Evolutionary conservation across 2,888 invertebrate genomes (phyloP).

Genomic region (Mycalesis mineus): DNA sequence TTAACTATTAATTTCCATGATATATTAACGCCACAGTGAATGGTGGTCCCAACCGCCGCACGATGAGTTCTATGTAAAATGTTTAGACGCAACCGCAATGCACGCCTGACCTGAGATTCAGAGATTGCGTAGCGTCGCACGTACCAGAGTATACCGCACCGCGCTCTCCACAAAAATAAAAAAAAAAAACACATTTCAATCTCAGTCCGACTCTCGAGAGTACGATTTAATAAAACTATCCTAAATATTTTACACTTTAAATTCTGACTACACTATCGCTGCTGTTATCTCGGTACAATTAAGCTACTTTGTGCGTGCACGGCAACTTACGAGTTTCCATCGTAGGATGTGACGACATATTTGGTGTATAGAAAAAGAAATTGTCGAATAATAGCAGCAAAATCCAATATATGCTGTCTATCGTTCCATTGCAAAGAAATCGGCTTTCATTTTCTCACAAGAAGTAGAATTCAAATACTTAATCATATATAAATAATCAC

Average conservation of each 20-base stretch:
- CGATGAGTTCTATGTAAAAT: conserved; percentile 31
- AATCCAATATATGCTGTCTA: too few species aligned
- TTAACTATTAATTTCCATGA: too few species aligned
- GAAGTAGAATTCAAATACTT: too few species aligned
- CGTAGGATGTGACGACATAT: too few species aligned
- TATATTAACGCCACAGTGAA: background rate
- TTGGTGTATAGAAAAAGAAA: too few species aligned
- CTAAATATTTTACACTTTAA: conserved; percentile 11
- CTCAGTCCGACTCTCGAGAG: conserved; percentile 57
- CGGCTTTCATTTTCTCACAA: too few species aligned
- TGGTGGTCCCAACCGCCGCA: background rate
- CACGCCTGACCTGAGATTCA: conserved; percentile 62
- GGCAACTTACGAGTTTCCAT: too few species aligned
- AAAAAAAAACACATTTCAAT: conserved; percentile 38
- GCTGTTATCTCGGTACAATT: too few species aligned
- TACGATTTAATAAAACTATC: conserved; percentile 41
- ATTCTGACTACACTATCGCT: background rate
- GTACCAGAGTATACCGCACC: conserved; percentile 42
- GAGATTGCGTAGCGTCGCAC: conserved; percentile 50
- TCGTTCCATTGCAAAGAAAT: too few species aligned
- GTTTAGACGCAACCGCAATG: conserved; percentile 38
- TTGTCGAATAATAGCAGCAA: too few species aligned
- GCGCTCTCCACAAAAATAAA: conserved; percentile 31
- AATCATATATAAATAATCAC: too few species aligned
- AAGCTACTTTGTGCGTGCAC: too few species aligned